phyloP scores from a whole-genome alignment of 2,888 invertebrate species.

The Selenia dentaria region DNA sequence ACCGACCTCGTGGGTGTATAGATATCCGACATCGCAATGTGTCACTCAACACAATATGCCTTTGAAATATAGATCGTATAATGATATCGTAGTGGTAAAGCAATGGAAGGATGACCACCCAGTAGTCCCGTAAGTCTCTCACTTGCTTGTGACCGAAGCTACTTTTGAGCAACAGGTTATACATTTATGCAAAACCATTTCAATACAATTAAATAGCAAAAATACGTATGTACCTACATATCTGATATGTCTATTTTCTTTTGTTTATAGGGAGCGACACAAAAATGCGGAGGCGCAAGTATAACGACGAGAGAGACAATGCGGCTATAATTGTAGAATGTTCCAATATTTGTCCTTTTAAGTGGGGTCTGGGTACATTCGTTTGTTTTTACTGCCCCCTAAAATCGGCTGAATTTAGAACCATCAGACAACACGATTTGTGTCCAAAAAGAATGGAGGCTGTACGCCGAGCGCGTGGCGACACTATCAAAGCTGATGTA shows the following conservation, averaged over 20 bases:
- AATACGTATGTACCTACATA: too few species aligned
- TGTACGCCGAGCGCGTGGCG: not conserved
- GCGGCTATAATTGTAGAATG: constrained; percentile 66
- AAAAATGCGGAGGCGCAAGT: constrained; percentile 69
- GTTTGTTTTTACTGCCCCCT: constrained; percentile 61
- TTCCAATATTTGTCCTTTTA: constrained; percentile 70
- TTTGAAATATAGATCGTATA: too few species aligned
- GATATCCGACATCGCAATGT: too few species aligned
- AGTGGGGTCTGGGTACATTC: constrained; percentile 64
- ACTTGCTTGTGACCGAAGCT: too few species aligned
- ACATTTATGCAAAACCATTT: too few species aligned
- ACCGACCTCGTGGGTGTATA: too few species aligned
- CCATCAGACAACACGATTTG: constrained; percentile 52
- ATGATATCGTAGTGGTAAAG: too few species aligned
- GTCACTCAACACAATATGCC: too few species aligned
- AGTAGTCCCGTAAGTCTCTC: too few species aligned
- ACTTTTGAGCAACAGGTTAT: too few species aligned
- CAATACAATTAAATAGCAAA: too few species aligned
- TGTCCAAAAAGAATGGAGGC: constrained; percentile 53
- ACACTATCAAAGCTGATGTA: constrained; percentile 59
- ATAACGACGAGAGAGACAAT: constrained; percentile 71
- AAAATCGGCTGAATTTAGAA: constrained; percentile 58
- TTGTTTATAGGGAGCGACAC: constrained; percentile 69
- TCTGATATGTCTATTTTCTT: constrained; percentile 48
- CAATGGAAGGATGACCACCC: too few species aligned